Evolutionary conservation across 2,888 invertebrate genomes (phyloP), one percentile per base, ranked within the genome.

Genomic region (Acrobasis consociella): DNA sequence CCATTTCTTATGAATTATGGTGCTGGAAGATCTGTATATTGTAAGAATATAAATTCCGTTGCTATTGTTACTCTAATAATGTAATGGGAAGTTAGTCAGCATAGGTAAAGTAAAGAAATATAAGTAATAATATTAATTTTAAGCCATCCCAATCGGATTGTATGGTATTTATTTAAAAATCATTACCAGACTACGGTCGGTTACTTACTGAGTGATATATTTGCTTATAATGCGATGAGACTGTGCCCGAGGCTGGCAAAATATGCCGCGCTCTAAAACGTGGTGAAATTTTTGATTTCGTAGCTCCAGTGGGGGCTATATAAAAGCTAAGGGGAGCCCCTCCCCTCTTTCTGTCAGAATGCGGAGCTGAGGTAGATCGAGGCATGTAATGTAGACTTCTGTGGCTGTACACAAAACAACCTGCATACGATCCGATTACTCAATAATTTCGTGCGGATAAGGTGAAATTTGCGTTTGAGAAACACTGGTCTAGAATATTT

Each of bases 11-110:
- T 72, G 77, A 74, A 77, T 79, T 73, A 76, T 88, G 91, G 91
- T 91, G 91, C 91, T 91, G 87, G 85, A 85, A 89, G 91, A 91
- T 91, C 91, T 91, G 89, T 86, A 75, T 83, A 81, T 78, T 80
- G 77, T 83, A 78, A 78, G 78, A 71, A 70, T 31, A 69, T 67
- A 42, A 69, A 70, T 72, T 73, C 74, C 73, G 73, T 77, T 76
- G 77, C 72, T 75, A 71, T 69, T 63, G 64, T 72, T 72, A 68
- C 67, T 72, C 60, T 70, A 67, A 69, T 67, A 56, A 71, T 68
- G 75, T 75, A 74, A 73, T 76, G 78, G 79, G 72, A 72, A 66
- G 74, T 76, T 78, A 78, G 79, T 83, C 82, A 80, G 72, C 70
- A 72, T 85, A 81, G 76, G 68, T 78, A 80, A 76, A 71, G 8